phyloP scores from a whole-genome alignment of 2,113 vertebrate genomes.

The Smithornis capensis region DNA sequence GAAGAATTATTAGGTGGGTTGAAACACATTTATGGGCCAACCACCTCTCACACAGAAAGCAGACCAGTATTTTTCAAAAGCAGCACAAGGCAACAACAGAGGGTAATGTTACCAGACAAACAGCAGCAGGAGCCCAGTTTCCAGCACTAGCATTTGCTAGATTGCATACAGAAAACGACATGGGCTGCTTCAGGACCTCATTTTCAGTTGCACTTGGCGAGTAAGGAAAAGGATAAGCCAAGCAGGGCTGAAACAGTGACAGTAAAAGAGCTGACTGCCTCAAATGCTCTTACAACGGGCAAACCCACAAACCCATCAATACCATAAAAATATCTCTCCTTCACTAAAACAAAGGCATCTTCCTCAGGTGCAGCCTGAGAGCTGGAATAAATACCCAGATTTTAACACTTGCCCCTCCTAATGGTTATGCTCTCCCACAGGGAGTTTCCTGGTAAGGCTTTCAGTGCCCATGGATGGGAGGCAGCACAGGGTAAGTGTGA shows the following conservation, averaged over 20 bases:
- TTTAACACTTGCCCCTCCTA: background rate
- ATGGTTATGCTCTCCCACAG: background rate
- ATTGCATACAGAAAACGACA: background rate
- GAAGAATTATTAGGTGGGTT: conserved; percentile 54
- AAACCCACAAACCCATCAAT: background rate
- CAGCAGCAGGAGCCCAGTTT: conserved; percentile 7
- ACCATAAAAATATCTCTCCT: background rate
- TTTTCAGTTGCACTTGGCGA: background rate
- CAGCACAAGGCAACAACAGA: conserved; percentile 35
- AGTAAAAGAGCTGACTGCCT: background rate
- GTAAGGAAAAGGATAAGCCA: background rate
- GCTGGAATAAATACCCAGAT: background rate
- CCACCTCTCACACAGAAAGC: conserved; percentile 18
- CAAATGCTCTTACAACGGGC: background rate
- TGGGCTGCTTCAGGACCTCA: background rate
- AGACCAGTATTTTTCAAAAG: conserved; percentile 15
- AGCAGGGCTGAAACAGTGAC: background rate
- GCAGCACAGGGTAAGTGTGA: background rate
- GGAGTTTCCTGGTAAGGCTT: background rate
- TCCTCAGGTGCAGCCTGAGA: background rate
- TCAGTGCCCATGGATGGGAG: background rate
- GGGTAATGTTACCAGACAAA: conserved; percentile 32
- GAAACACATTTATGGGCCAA: background rate
- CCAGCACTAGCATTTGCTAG: conserved; percentile 34
- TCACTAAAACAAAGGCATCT: background rate